A percentile compares a stretch with the other conserved stretches of the same genome.
Evolutionary conservation across 1,140 invertebrate genomes (phyloP).

Genomic region (Pseudomyrmex cubaensis): DNA sequence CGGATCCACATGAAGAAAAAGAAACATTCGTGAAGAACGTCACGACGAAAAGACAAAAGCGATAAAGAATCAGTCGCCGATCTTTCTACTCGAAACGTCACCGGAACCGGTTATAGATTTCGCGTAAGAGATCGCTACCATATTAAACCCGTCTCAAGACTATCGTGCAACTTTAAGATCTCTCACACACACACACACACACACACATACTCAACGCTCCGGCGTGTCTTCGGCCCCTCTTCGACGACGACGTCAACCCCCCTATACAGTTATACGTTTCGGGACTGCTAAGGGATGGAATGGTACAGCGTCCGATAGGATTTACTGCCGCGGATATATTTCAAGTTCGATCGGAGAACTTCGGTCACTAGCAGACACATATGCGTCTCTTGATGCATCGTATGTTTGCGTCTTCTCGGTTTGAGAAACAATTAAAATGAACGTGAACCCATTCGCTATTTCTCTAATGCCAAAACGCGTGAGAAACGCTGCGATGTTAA

Average conservation of each 20-base stretch:
- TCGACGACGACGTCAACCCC: conserved; percentile 59
- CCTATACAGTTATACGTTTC: conserved; percentile 71
- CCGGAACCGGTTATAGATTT: conserved; percentile 59
- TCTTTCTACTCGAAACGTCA: neutral
- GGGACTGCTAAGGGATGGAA: conserved; percentile 47
- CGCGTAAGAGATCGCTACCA: conserved; percentile 62
- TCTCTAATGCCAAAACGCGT: no score
- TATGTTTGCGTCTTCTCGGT: conserved; percentile 50
- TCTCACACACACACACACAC: conserved; percentile 40
- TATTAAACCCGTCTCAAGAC: conserved; percentile 72
- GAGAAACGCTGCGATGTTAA: no score
- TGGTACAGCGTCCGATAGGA: conserved; percentile 67
- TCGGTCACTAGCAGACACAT: conserved; percentile 39
- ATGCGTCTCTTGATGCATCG: conserved; percentile 40
- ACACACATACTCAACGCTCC: conserved; percentile 17
- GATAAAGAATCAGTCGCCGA: conserved; percentile 5
- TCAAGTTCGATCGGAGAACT: conserved; percentile 68
- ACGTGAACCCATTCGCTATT: no score
- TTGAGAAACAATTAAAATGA: no score
- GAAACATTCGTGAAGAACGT: neutral
- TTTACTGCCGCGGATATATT: conserved; percentile 75
- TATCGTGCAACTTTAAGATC: conserved; percentile 68
- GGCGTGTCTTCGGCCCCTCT: conserved; percentile 22
- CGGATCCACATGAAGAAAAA: neutral
- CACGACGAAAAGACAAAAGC: no score